These are phyloP conservation scores for Danaus plexippus DNA, from an alignment of 1,140 invertebrate species.

Conservation along the genomic window DNA sequence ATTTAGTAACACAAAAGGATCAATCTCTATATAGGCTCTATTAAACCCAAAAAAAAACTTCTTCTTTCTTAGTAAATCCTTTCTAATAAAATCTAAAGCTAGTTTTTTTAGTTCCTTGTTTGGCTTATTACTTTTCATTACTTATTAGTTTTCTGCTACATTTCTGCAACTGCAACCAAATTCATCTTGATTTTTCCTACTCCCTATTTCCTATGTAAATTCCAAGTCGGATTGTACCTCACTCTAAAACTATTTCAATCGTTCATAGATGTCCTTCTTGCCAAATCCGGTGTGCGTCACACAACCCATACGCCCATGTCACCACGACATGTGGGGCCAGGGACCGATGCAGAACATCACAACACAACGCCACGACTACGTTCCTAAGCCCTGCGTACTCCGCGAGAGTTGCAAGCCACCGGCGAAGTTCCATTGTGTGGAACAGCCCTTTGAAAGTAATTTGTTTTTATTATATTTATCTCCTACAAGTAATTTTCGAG, in stretches of 20 bases:
- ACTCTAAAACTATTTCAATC: too few species aligned
- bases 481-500: neutral
- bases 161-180: too few species aligned
- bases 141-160: conserved; percentile 32
- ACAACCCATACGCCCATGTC: conserved; percentile 53
- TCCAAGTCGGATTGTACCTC: too few species aligned
- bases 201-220: too few species aligned
- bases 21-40: too few species aligned
- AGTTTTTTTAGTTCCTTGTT: too few species aligned
- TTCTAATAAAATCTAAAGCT: too few species aligned
- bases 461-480: neutral
- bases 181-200: too few species aligned
- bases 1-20: too few species aligned
- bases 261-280: conserved; percentile 36
- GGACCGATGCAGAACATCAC: conserved; percentile 81
- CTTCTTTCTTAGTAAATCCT: too few species aligned
- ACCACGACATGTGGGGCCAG: conserved; percentile 71
- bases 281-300: conserved; percentile 55
- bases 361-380: conserved; percentile 81
- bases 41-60: too few species aligned
- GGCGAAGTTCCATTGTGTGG: conserved; percentile 68
- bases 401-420: conserved; percentile 71
- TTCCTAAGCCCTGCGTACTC: conserved; percentile 74
- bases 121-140: neutral
- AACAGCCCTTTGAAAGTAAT: conserved; percentile 66